Evolutionary conservation across 2,888 invertebrate genomes (phyloP).

Genomic region (Perithous albicinctus): DNA sequence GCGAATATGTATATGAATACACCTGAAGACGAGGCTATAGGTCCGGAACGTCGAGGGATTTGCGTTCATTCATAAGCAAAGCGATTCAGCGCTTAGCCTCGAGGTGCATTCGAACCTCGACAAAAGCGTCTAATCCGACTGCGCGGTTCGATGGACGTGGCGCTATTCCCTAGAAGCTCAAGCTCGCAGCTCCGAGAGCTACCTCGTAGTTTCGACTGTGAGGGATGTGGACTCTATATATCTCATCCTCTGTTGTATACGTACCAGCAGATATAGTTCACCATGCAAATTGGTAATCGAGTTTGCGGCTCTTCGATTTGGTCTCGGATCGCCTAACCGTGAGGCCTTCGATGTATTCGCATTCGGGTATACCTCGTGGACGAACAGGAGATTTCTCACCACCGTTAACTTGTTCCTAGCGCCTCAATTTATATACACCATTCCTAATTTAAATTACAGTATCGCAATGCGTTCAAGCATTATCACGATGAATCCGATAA

Average conservation of each 20-base stretch:
- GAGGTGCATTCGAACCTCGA: constrained; percentile 64
- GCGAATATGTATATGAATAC: neutral
- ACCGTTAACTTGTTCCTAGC: neutral
- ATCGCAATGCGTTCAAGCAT: constrained; percentile 32
- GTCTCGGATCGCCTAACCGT: constrained; percentile 23
- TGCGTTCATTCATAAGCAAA: constrained; percentile 74
- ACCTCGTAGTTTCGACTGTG: constrained; percentile 31
- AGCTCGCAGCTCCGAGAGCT: constrained; percentile 30
- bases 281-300: constrained; percentile 76
- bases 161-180: constrained; percentile 53
- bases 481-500: constrained; percentile 54
- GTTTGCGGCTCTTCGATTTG: constrained; percentile 52
- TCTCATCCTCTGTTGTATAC: constrained; percentile 1
- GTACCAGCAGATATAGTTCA: constrained; percentile 2
- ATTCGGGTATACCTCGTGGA: constrained; percentile 6
- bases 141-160: constrained; percentile 62
- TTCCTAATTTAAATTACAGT: constrained; percentile 64
- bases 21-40: constrained; percentile 28
- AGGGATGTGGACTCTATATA: constrained; percentile 66
- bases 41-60: constrained; percentile 52
- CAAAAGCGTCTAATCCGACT: constrained; percentile 77
- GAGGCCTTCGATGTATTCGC: constrained; percentile 13
- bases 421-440: constrained; percentile 43
- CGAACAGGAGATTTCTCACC: constrained; percentile 21
- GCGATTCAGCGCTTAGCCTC: constrained; percentile 61